A percentile compares a stretch with the other conserved stretches of the same genome.
Evolutionary conservation across 1,140 invertebrate genomes (phyloP).

Genomic region (Samia ricini): DNA sequence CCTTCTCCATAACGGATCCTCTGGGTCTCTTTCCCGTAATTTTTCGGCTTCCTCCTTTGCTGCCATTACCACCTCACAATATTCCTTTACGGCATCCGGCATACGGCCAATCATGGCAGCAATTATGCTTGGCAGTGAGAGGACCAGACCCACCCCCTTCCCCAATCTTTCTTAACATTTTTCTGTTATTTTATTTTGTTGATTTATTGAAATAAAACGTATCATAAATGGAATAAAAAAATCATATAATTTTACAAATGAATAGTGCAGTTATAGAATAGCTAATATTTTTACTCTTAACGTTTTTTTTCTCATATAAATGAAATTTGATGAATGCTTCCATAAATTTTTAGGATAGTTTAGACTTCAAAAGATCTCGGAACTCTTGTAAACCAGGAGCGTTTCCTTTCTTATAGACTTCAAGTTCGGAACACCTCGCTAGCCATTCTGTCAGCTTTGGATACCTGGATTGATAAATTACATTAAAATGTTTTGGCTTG

Average conservation of each 20-base stretch:
- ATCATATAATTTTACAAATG: background rate
- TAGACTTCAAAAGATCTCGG: background rate
- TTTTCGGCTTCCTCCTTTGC: no score
- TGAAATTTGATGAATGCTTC: no score
- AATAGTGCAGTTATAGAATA: background rate
- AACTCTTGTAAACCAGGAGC: constrained; percentile 21
- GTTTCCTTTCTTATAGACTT: constrained; percentile 33
- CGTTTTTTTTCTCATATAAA: background rate
- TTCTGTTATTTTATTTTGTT: background rate
- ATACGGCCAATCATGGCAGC: no score
- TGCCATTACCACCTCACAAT: no score
- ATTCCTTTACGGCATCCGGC: no score
- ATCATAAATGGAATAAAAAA: no score
- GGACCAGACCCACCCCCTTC: no score
- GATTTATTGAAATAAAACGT: background rate
- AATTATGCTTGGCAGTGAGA: no score
- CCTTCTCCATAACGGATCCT: no score
- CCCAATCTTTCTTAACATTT: no score
- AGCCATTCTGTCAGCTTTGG: constrained; percentile 33
- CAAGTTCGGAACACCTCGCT: constrained; percentile 26
- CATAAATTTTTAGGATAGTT: background rate
- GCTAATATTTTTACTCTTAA: no score
- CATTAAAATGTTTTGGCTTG: background rate
- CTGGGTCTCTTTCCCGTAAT: no score
- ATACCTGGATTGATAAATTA: constrained; percentile 17